Evolutionary conservation across 1,140 invertebrate species (phyloP).

Genomic region (Cydia amplana): DNA sequence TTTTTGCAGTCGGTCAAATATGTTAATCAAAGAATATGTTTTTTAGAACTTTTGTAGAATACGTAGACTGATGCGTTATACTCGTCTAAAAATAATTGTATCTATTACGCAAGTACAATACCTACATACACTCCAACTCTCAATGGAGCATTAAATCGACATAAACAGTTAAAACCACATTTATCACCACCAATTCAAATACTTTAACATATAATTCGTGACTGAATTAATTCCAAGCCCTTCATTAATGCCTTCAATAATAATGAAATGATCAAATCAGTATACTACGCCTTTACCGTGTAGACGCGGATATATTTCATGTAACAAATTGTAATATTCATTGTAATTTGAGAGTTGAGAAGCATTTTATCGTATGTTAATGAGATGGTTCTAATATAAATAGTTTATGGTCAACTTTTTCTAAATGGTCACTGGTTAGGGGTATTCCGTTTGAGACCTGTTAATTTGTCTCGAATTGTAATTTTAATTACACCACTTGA

Average conservation of each 20-base stretch:
- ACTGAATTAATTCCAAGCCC: conserved; percentile 37
- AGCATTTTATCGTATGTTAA: conserved; percentile 43
- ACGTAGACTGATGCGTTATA: too few species aligned
- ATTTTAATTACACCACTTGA: too few species aligned
- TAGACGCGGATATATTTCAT: conserved; percentile 43
- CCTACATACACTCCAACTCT: too few species aligned
- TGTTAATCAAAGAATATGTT: too few species aligned
- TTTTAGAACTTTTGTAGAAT: too few species aligned
- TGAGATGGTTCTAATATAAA: conserved; percentile 40
- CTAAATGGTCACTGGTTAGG: conserved; percentile 31
- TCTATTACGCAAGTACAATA: too few species aligned
- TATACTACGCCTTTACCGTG: conserved; percentile 42
- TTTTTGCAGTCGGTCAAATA: too few species aligned
- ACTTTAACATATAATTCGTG: conserved; percentile 21
- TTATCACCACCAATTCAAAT: not conserved
- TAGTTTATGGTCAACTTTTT: conserved; percentile 41
- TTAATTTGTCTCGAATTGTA: not conserved
- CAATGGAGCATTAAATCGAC: not conserved
- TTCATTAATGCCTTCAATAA: conserved; percentile 40
- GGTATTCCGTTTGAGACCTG: not conserved
- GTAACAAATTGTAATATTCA: conserved; percentile 46
- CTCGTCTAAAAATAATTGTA: too few species aligned
- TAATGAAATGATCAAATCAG: conserved; percentile 36
- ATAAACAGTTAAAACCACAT: not conserved
- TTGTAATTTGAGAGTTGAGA: conserved; percentile 51